Percentiles rank a stretch among this genome's conserved stretches.
Conservation (phyloP, 1,140 invertebrate species). For the Macrobrachium rosenbergii region DNA sequence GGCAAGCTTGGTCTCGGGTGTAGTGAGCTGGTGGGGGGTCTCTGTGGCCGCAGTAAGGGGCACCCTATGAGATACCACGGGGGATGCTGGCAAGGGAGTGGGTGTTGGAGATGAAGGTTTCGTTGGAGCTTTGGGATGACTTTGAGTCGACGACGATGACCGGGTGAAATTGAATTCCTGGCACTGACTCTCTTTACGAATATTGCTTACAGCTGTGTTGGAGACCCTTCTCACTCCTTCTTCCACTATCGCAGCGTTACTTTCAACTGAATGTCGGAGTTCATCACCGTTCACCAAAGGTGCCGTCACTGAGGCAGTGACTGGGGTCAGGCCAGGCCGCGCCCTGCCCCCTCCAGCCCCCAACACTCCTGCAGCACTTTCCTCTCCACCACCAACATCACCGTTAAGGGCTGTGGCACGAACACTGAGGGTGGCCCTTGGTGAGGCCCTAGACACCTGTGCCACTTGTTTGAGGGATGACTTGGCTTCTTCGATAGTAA, state of each 20-base stretch:
- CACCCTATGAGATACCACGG: conserved; percentile 46
- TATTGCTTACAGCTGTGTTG: conserved; percentile 77
- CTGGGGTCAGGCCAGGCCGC: conserved; percentile 55
- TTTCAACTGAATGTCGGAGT: conserved; percentile 31
- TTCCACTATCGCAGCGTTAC: conserved; percentile 59
- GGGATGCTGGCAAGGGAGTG: conserved; percentile 48
- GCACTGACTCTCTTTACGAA: conserved; percentile 77
- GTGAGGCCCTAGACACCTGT: conserved; percentile 35
- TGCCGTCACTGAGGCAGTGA: conserved; percentile 56
- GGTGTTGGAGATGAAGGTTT: conserved; percentile 51
- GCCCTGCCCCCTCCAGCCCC: neutral
- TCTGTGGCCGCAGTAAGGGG: neutral
- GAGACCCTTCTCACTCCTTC: conserved; percentile 72
- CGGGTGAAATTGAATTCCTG: conserved; percentile 75
- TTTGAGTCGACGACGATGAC: conserved; percentile 10
- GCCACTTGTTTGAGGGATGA: conserved; percentile 41
- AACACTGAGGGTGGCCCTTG: conserved; percentile 44
- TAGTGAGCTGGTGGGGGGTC: no score
- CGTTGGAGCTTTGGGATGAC: neutral
- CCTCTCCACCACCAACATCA: conserved; percentile 22
- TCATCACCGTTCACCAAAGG: conserved; percentile 56
- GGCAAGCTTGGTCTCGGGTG: conserved; percentile 8
- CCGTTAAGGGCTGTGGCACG: conserved; percentile 45
- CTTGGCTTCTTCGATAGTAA: conserved; percentile 52
- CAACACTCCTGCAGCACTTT: conserved; percentile 7